phyloP scores from a whole-genome alignment of 2,113 vertebrate genomes.

The Rhabdornis inornatus region DNA sequence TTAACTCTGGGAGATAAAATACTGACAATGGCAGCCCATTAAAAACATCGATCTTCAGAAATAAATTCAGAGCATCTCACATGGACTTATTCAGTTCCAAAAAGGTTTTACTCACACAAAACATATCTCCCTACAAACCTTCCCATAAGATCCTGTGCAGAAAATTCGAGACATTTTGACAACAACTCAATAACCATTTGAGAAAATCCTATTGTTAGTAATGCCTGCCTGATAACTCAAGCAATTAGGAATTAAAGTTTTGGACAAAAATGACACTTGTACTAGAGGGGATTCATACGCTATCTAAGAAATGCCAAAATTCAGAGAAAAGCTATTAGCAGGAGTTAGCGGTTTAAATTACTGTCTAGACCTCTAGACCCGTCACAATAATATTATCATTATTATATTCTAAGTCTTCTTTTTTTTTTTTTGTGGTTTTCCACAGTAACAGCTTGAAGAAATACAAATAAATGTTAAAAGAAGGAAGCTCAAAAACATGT shows the following conservation, averaged over 20 bases:
- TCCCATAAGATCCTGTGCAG: neutral
- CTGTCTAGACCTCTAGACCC: neutral
- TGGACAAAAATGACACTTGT: neutral
- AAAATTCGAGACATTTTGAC: neutral
- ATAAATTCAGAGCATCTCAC: neutral
- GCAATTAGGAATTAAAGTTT: neutral
- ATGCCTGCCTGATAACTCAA: neutral
- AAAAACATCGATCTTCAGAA: neutral
- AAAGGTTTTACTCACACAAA: neutral
- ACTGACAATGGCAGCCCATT: neutral
- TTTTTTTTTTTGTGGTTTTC: neutral
- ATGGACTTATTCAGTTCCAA: neutral
- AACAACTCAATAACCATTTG: conserved; percentile 22
- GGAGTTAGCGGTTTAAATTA: neutral
- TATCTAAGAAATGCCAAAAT: conserved; percentile 18
- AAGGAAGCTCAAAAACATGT: neutral
- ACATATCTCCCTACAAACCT: neutral
- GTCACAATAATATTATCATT: neutral
- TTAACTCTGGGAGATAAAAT: neutral
- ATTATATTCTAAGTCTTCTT: neutral
- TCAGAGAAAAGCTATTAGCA: conserved; percentile 2
- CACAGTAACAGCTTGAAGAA: neutral
- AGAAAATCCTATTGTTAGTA: conserved; percentile 5
- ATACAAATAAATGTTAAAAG: neutral
- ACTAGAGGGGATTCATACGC: neutral